Evolutionary conservation across 2,888 invertebrate genomes (phyloP), one percentile per base, ranked within the genome.

Genomic region (Ferdinandea cuprea): DNA sequence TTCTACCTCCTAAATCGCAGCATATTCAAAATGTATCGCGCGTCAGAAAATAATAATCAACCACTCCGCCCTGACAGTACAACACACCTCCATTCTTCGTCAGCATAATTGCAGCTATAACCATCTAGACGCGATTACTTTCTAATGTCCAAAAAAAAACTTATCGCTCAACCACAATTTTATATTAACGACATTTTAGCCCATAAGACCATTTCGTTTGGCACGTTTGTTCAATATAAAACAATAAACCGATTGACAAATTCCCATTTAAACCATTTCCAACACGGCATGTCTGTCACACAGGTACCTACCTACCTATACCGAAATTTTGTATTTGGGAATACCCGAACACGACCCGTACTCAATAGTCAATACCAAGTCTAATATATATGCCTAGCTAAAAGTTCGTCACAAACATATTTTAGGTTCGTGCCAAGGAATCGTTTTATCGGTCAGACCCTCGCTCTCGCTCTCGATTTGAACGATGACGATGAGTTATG

Each of bases 241-340:
- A 77, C 81, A 77, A 77, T 81, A 77, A 81, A 77, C 81, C 81
- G 66, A 81, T 81, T 81, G 71, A 77, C 66, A 71, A 77, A 66
- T 61, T 65, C 77, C 52, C 71, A 81, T 81, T 71, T 66, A 76
- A 58, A 52, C 76, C 61, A 74, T 68, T 74, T 48, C 58, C 40
- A 54, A 66, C 81, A 81, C 77, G 81, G 59, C 63, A 74, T 76
- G 65, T 65, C 56, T 65, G 30, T 25, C n/a, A n/a, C n/a, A n/a
- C n/a, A n/a, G n/a, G n/a, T n/a, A n/a, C n/a, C n/a, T 15, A 11
- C 9, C 1, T 17, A 32, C 30, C 3, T 30, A 5, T 32, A 3
- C 3, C 11, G 35, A 13, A 19, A 40, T 11, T 1, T 32, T n/a
- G n/a, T n/a, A n/a, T n/a, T n/a, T n/a, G n/a, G 40, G 32, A 25